These are phyloP conservation scores for Drymodes brunneopygia DNA, from an alignment of 2,113 vertebrate genomes.

Conservation along the genomic window DNA sequence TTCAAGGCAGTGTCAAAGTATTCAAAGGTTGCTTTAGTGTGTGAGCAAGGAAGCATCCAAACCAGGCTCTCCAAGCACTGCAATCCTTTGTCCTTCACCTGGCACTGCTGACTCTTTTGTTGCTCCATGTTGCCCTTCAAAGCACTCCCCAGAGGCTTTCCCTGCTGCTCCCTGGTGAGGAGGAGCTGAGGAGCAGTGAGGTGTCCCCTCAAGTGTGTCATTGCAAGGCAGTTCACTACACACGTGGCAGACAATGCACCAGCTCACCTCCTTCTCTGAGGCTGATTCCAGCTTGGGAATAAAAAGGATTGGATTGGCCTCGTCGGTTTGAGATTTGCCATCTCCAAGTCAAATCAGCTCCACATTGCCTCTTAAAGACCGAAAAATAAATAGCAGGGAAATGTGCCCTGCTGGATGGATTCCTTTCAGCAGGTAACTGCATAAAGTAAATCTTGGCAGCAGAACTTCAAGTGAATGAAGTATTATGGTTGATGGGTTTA, in stretches of 20 bases:
- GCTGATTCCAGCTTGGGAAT: neutral
- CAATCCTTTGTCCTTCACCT: neutral
- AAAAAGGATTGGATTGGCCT: neutral
- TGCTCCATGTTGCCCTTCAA: neutral
- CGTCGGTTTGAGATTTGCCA: neutral
- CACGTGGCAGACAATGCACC: neutral
- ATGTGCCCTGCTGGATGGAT: neutral
- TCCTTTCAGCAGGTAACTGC: slow-evolving; percentile 50
- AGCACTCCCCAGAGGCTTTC: neutral
- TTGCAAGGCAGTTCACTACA: neutral
- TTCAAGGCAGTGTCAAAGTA: neutral
- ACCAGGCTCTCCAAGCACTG: neutral
- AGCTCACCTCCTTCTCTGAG: neutral
- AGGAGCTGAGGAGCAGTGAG: neutral
- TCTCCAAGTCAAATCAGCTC: slow-evolving; percentile 20
- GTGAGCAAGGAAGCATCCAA: neutral
- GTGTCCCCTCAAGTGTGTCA: neutral
- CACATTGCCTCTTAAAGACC: slow-evolving; percentile 58
- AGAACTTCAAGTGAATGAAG: slow-evolving; percentile 38
- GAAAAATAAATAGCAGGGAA: slow-evolving; percentile 31
- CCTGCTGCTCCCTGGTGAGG: neutral
- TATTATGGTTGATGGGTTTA: slow-evolving; percentile 41
- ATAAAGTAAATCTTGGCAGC: slow-evolving; percentile 36
- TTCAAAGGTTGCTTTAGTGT: neutral
- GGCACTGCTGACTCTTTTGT: neutral